Conservation (phyloP, 2,888 invertebrate species). For the Caenorhabditis sp. region DNA sequence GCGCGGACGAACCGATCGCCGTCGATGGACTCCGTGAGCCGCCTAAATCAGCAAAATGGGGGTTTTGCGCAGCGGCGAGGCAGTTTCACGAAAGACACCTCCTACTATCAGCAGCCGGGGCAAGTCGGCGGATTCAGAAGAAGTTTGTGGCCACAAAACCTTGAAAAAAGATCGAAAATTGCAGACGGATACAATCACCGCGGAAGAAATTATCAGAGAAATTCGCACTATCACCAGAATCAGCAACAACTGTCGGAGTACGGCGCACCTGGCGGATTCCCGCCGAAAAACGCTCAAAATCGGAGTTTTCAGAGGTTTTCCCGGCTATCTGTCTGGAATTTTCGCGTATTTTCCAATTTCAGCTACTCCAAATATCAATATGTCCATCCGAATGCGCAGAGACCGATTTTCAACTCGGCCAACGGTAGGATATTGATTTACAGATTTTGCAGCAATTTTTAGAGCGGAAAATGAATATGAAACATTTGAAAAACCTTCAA, state of each 20-base stretch:
- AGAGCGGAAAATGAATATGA: background rate
- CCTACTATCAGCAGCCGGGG: slow-evolving; percentile 6
- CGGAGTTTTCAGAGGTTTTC: slow-evolving; percentile 22
- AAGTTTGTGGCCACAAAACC: background rate
- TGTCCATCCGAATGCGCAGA: background rate
- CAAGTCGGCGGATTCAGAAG: slow-evolving; percentile 8
- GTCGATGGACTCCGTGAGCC: slow-evolving; percentile 29
- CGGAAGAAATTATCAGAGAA: background rate
- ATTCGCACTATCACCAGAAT: background rate
- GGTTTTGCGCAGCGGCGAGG: slow-evolving; percentile 27
- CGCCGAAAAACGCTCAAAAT: background rate
- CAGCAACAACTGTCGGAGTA: background rate
- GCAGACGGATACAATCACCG: slow-evolving; percentile 3
- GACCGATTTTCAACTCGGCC: slow-evolving; percentile 34
- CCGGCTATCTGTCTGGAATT: too few species aligned
- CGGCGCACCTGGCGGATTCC: background rate
- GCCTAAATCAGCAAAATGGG: slow-evolving; percentile 49
- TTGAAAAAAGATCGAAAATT: background rate
- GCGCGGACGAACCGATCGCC: slow-evolving; percentile 34
- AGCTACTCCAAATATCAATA: slow-evolving; percentile 2
- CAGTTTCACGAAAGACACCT: slow-evolving; percentile 29
- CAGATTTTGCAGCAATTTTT: background rate
- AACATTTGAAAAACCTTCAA: background rate
- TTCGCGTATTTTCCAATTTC: background rate
- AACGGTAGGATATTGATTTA: too few species aligned